Conservation (phyloP, 1,140 invertebrate genomes). For the Eurosta solidaginis region DNA sequence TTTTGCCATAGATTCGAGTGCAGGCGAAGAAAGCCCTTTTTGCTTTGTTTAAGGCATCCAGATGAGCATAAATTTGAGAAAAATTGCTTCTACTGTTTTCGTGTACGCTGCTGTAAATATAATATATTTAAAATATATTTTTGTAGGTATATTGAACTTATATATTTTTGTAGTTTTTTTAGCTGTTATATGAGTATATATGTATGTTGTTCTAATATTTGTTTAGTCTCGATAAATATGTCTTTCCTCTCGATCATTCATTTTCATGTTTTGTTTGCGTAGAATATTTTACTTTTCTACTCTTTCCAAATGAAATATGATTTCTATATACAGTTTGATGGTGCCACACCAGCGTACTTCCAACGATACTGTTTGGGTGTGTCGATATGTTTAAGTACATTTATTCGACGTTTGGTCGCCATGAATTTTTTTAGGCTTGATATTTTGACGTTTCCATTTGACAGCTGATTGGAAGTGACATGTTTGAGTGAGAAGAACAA, state of each 20-base stretch:
- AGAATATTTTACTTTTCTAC: neutral
- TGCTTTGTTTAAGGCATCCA: too few species aligned
- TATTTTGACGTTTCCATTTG: slow-evolving; percentile 30
- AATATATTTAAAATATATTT: neutral
- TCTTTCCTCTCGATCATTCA: slow-evolving; percentile 16
- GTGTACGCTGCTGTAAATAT: too few species aligned
- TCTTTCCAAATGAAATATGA: slow-evolving; percentile 8
- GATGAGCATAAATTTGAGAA: too few species aligned
- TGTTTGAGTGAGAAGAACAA: slow-evolving; percentile 29
- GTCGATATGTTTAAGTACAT: neutral
- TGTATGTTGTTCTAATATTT: slow-evolving; percentile 12
- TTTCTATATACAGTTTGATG: slow-evolving; percentile 6
- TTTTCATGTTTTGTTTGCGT: slow-evolving; percentile 26
- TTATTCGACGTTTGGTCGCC: neutral
- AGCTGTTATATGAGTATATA: neutral
- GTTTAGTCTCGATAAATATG: slow-evolving; percentile 27
- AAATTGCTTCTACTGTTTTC: too few species aligned
- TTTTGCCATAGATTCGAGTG: too few species aligned
- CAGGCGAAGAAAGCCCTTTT: too few species aligned
- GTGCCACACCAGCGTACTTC: neutral
- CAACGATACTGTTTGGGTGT: neutral
- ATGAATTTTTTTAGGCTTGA: neutral
- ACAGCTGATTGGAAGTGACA: slow-evolving; percentile 29
- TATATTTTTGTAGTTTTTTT: neutral
- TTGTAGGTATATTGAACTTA: neutral